Evolutionary conservation across 2,888 invertebrate genomes (phyloP).

Genomic region (Pseudeuparius sepicola): DNA sequence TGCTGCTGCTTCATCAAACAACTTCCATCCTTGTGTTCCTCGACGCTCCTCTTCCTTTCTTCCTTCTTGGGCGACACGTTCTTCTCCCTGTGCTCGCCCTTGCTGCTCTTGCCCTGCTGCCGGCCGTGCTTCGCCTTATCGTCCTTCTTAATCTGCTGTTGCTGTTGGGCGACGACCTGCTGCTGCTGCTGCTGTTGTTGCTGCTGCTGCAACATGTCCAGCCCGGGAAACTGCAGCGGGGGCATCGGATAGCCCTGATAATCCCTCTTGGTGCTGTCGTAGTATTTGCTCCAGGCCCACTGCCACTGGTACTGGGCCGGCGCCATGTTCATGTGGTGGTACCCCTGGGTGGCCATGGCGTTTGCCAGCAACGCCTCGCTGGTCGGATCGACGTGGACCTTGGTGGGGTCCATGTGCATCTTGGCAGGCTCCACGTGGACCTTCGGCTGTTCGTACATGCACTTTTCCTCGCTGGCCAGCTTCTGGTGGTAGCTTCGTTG

Average conservation of each 20-base stretch:
- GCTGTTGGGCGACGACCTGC: conserved; percentile 14
- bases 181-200: conserved; percentile 21
- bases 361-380: conserved; percentile 46
- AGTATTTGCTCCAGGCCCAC: conserved; percentile 49
- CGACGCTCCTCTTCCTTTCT: no score
- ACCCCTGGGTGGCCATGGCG: conserved; percentile 53
- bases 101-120: conserved; percentile 19
- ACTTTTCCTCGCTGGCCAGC: conserved; percentile 27
- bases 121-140: no score
- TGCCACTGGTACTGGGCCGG: conserved; percentile 50
- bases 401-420: no score
- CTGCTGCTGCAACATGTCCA: conserved; percentile 38
- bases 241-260: conserved; percentile 36
- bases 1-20: conserved; percentile 13
- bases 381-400: no score
- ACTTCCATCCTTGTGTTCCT: no score
- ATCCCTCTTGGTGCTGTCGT: conserved; percentile 44
- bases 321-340: conserved; percentile 47
- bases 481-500: conserved; percentile 22
- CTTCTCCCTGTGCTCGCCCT: conserved; percentile 24
- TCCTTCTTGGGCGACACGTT: conserved; percentile 29
- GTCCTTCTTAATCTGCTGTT: conserved; percentile 25
- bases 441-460: conserved; percentile 31
- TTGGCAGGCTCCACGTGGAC: conserved; percentile 33
- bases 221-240: conserved; percentile 31